Evolutionary conservation across 2,797 vertebrate species (phyloP).

Genomic region (Thalassophryne amazonica): DNA sequence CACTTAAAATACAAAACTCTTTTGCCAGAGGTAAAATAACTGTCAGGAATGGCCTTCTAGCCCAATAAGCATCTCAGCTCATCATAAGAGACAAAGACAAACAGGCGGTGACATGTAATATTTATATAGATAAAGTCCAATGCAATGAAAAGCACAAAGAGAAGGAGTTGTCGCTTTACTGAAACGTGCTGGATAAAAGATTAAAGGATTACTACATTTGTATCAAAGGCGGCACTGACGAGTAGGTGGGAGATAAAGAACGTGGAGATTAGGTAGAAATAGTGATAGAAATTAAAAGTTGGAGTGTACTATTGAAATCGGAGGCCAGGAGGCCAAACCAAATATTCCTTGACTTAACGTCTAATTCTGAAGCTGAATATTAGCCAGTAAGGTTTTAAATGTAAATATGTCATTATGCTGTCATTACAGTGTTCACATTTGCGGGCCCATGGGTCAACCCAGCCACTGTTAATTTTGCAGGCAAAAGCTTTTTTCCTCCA

Average conservation of each 20-base stretch:
- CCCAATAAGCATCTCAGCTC: conserved; percentile 46
- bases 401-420: conserved; percentile 99
- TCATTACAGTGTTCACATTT: conserved; percentile 99
- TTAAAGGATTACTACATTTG: background rate
- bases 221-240: conserved; percentile 61
- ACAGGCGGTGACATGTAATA: conserved; percentile 1
- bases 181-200: conserved; percentile 36
- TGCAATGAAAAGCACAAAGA: conserved; percentile 29
- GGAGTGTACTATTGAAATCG: conserved; percentile 86
- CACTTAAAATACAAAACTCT: conserved; percentile 67
- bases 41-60: conserved; percentile 51
- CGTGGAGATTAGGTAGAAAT: conserved; percentile 74
- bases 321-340: conserved; percentile 91
- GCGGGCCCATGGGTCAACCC: conserved; percentile 98
- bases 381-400: conserved; percentile 94
- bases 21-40: conserved; percentile 51
- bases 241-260: conserved; percentile 63
- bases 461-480: conserved; percentile 99
- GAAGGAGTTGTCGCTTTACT: conserved; percentile 29
- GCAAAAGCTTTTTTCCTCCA: conserved; percentile 96
- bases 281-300: conserved; percentile 91
- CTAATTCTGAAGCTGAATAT: conserved; percentile 93
- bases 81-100: conserved; percentile 49
- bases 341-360: conserved; percentile 95
- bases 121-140: conserved; percentile 43